Conservation (phyloP, 2,113 vertebrate genomes). For the Sminthopsis crassicaudata region DNA sequence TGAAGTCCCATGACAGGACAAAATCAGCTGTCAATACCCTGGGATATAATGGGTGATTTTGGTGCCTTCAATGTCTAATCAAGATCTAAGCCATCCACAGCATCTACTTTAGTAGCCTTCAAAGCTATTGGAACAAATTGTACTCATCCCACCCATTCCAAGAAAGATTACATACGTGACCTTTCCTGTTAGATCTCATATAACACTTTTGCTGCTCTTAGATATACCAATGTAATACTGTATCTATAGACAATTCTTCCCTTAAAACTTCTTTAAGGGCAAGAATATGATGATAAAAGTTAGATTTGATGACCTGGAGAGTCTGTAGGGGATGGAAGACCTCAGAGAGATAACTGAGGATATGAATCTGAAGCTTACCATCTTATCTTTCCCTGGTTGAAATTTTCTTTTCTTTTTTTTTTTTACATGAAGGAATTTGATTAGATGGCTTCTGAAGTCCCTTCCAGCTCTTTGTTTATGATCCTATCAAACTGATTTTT, state of each 20-base stretch:
- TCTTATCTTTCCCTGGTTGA: neutral
- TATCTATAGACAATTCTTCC: neutral
- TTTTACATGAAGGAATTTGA: neutral
- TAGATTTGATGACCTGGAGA: neutral
- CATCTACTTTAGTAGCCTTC: neutral
- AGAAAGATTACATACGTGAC: neutral
- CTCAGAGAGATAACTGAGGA: neutral
- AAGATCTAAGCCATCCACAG: neutral
- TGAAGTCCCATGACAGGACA: neutral
- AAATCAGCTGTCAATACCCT: neutral
- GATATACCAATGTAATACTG: neutral
- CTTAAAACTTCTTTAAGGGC: neutral
- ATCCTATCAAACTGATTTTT: neutral
- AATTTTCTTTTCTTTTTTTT: neutral
- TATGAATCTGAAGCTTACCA: neutral
- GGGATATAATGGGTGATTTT: neutral
- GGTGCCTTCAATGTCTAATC: neutral
- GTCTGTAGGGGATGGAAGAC: neutral
- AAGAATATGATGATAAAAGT: neutral
- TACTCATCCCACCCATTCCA: neutral
- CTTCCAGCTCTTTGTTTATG: neutral
- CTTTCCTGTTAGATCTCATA: neutral
- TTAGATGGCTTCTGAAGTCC: neutral
- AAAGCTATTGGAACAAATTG: neutral
- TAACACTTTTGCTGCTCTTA: neutral